A percentile compares a stretch with the other conserved stretches of the same genome.
Conservation (phyloP, 2,113 vertebrate species). For the zebrafish (Danio rerio) region GRCz12tu NC_133181.1:9513501-9514000, state of each 20-base stretch:
- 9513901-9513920: background rate
- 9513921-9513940: background rate
- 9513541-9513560: too few species aligned
- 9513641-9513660: too few species aligned
- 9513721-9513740: background rate
- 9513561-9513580: too few species aligned
- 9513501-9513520: too few species aligned
- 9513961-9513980: too few species aligned
- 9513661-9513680: background rate
- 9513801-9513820: background rate
- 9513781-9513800: constrained; percentile 6
- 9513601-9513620: too few species aligned
- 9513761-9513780: background rate
- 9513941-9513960: background rate
- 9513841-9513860: constrained; percentile 33
- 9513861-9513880: constrained; percentile 45
- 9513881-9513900: background rate
- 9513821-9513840: constrained; percentile 32
- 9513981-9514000: background rate
- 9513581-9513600: too few species aligned
- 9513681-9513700: background rate
- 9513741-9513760: background rate
- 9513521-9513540: too few species aligned
- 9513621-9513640: too few species aligned
- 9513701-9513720: background rate